These are phyloP conservation scores for Euwallacea similis DNA, from an alignment of 1,140 invertebrate genomes.

Conservation along the genomic window DNA sequence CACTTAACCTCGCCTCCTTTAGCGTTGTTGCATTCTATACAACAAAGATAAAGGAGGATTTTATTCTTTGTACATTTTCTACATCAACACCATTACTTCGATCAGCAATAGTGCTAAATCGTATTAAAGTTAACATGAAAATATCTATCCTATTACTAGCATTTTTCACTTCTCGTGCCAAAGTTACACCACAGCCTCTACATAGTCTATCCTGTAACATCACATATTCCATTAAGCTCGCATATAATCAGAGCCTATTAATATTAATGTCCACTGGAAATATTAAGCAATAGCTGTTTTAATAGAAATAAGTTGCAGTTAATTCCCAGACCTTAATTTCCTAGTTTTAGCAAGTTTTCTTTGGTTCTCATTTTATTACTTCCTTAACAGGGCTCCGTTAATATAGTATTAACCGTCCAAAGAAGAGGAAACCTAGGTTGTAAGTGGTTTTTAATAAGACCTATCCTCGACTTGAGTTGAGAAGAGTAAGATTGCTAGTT, in stretches of 20 bases:
- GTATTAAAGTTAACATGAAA: no score
- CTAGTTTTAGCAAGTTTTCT: background rate
- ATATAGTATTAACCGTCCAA: background rate
- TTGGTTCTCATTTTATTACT: background rate
- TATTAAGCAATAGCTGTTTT: constrained; percentile 2
- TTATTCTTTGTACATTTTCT: no score
- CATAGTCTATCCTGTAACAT: background rate
- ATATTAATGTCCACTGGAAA: constrained; percentile 1
- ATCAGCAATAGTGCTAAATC: no score
- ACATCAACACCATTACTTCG: no score
- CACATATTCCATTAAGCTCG: background rate
- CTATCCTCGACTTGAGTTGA: no score
- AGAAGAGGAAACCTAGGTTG: no score
- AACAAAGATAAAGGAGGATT: no score
- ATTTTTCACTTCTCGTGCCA: no score
- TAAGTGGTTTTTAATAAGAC: no score
- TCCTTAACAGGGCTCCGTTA: background rate
- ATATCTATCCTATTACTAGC: no score
- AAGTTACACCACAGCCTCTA: background rate
- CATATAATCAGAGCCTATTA: background rate
- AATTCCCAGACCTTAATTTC: constrained; percentile 1
- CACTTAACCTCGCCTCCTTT: constrained; percentile 13
- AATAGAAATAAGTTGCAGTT: constrained; percentile 5
- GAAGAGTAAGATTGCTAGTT: no score
- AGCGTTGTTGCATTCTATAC: background rate